Percentiles rank a stretch among this genome's conserved stretches.
Evolutionary conservation across 2,797 vertebrate species (phyloP).

Genomic region (Anolis apletophallus): DNA sequence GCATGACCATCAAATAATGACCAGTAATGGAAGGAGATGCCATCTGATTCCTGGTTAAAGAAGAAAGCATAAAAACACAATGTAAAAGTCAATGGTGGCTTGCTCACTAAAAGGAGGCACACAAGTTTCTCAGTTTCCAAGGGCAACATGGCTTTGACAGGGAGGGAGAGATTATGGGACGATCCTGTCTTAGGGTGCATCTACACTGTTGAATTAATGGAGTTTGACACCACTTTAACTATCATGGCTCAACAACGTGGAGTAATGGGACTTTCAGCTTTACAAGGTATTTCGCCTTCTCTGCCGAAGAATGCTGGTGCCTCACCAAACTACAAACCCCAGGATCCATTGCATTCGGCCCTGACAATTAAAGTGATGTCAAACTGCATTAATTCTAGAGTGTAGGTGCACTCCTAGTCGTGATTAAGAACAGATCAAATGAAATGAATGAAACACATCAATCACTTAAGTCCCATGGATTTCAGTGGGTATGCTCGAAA

Average conservation of each 20-base stretch:
- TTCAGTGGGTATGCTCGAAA: background rate
- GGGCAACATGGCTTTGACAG: background rate
- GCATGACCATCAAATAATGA: slow-evolving; percentile 96
- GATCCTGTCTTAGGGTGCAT: background rate
- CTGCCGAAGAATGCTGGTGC: too few relatives aligned
- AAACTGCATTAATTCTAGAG: too few relatives aligned
- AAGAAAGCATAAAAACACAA: slow-evolving; percentile 6
- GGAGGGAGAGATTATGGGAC: background rate
- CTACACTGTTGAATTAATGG: too few relatives aligned
- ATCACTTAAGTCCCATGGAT: background rate
- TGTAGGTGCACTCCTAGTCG: too few relatives aligned
- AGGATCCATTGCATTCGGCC: too few relatives aligned
- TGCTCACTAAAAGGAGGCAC: background rate
- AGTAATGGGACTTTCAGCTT: too few relatives aligned
- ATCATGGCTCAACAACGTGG: too few relatives aligned
- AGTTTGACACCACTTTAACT: too few relatives aligned
- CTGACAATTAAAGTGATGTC: too few relatives aligned
- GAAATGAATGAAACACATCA: background rate
- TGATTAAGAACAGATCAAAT: background rate
- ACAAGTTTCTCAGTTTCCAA: background rate
- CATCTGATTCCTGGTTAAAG: slow-evolving; percentile 81
- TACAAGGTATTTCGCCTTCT: too few relatives aligned
- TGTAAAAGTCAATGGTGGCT: background rate
- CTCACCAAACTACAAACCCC: too few relatives aligned
- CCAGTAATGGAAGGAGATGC: slow-evolving; percentile 93